Evolutionary conservation across 2,888 invertebrate species (phyloP).

Genomic region (Oeneis ivallda): DNA sequence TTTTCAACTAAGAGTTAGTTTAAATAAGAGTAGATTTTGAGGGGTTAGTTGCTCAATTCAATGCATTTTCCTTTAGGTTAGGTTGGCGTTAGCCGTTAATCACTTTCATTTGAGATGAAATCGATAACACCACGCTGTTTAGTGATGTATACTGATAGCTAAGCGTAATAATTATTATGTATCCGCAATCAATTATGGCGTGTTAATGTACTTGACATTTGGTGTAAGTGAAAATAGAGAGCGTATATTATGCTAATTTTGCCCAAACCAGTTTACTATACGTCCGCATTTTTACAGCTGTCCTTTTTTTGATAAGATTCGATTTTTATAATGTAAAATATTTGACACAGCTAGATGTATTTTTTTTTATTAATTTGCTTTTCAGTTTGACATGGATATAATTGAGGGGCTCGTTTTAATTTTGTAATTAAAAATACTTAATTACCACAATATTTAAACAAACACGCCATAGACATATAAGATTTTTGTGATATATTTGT

Average conservation of each 20-base stretch:
- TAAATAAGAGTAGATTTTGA: conserved; percentile 34
- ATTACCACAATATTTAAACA: neutral
- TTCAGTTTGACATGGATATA: neutral
- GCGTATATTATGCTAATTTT: conserved; percentile 11
- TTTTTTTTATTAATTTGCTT: no score
- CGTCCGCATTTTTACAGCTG: neutral
- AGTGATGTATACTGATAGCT: neutral
- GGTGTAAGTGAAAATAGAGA: conserved; percentile 25
- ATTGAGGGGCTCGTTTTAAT: neutral
- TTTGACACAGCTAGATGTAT: neutral
- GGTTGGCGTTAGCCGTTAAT: conserved; percentile 20
- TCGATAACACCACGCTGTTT: neutral
- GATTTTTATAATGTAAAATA: neutral
- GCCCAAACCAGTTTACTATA: conserved; percentile 17
- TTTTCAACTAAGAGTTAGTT: conserved; percentile 70
- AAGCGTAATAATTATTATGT: conserved; percentile 4
- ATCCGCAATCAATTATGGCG: conserved; percentile 5
- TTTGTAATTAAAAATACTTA: neutral
- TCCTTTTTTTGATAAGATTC: neutral
- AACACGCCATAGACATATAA: conserved; percentile 2
- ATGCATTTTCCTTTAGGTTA: conserved; percentile 65
- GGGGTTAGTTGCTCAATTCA: conserved; percentile 71
- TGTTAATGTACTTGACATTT: conserved; percentile 34
- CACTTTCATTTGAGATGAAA: conserved; percentile 17
- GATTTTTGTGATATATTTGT: conserved; percentile 63